A percentile compares a stretch with the other conserved stretches of the same genome.
phyloP scores from a whole-genome alignment of 1,140 invertebrate genomes.

The Drosophila willistoni region DNA sequence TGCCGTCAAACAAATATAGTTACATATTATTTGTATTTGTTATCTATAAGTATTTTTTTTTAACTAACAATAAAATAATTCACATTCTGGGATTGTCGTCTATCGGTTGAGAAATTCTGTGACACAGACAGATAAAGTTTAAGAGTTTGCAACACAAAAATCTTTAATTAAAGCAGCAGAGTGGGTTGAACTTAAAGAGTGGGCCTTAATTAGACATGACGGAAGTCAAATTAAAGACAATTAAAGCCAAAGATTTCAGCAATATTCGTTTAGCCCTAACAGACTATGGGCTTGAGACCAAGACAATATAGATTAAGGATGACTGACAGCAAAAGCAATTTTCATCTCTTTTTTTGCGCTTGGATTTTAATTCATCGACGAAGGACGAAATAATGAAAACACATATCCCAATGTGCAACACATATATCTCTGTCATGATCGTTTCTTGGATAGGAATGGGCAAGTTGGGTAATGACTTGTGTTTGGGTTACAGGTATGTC shows the following conservation, averaged over 20 bases:
- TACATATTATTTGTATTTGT: too few relatives aligned
- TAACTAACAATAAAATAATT: too few relatives aligned
- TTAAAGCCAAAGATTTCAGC: constrained; percentile 57
- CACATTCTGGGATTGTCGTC: too few relatives aligned
- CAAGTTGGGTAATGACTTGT: neutral
- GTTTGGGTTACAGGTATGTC: constrained; percentile 30
- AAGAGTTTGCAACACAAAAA: constrained; percentile 4
- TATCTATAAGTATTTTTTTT: too few relatives aligned
- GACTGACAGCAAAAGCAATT: constrained; percentile 26
- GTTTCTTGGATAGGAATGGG: neutral
- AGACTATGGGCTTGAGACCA: constrained; percentile 10
- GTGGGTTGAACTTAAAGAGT: neutral
- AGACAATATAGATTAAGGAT: constrained; percentile 30
- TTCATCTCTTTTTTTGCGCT: constrained; percentile 13
- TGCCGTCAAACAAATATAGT: too few relatives aligned
- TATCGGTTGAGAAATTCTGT: neutral
- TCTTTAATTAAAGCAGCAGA: constrained; percentile 51
- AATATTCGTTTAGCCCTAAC: constrained; percentile 13
- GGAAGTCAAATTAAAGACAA: constrained; percentile 77
- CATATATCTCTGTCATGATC: constrained; percentile 1
- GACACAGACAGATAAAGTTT: neutral
- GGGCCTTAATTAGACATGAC: constrained; percentile 65
- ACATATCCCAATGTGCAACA: neutral
- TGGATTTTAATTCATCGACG: constrained; percentile 28
- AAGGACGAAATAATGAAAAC: constrained; percentile 19